Percentiles rank a stretch among this genome's conserved stretches.
These are phyloP conservation scores for Harlomillsia oculata DNA, from an alignment of 1,140 invertebrate species.

Conservation along the genomic window DNA sequence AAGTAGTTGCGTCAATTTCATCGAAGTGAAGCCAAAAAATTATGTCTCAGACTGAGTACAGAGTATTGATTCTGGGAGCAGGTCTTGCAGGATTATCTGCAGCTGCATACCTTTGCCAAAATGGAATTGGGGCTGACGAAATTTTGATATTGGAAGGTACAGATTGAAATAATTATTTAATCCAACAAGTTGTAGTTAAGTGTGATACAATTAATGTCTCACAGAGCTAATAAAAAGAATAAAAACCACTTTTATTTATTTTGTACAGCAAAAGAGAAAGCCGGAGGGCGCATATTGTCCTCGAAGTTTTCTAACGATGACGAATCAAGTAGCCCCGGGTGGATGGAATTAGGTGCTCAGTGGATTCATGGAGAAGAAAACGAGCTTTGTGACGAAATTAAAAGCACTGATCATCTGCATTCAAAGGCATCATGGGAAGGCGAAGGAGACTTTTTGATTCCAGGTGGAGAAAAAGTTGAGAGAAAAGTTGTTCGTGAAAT, in stretches of 20 bases:
- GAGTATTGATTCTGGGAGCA: constrained; percentile 51
- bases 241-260: background rate
- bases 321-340: constrained; percentile 34
- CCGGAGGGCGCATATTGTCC: constrained; percentile 55
- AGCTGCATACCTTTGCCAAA: constrained; percentile 44
- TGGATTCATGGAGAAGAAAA: constrained; percentile 71
- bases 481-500: constrained; percentile 44
- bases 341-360: constrained; percentile 71
- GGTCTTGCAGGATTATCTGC: constrained; percentile 52
- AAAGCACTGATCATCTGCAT: constrained; percentile 41
- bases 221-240: too few species aligned
- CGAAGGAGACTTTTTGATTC: constrained; percentile 15
- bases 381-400: constrained; percentile 54
- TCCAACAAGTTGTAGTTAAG: background rate
- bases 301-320: constrained; percentile 39
- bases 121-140: constrained; percentile 46
- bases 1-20: too few species aligned
- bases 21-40: too few species aligned
- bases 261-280: constrained; percentile 44
- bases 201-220: background rate
- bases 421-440: constrained; percentile 28
- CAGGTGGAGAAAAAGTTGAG: constrained; percentile 28
- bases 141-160: constrained; percentile 58
- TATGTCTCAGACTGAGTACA: too few species aligned
- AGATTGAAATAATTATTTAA: background rate